phyloP scores from a whole-genome alignment of 2,888 invertebrate genomes.

The Drosophila neutralis region DNA sequence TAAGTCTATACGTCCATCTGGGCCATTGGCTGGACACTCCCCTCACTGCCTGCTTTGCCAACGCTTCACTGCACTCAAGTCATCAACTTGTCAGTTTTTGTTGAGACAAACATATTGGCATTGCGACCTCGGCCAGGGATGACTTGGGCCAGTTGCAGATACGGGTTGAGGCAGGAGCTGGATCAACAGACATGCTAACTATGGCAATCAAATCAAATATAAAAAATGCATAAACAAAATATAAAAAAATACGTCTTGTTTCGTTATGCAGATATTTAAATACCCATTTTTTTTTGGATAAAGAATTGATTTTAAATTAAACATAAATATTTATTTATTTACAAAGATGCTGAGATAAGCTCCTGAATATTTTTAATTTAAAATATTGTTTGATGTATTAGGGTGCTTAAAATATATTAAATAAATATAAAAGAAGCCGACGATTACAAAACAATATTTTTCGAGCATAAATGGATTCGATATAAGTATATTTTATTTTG shows the following conservation, averaged over 20 bases:
- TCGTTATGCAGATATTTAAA: not conserved
- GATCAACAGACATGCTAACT: constrained; percentile 64
- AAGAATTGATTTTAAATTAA: not conserved
- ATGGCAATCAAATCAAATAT: constrained; percentile 55
- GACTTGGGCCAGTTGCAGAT: constrained; percentile 33
- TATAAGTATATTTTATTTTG: not conserved
- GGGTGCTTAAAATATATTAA: not conserved
- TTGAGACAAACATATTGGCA: constrained; percentile 63
- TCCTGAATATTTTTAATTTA: not conserved
- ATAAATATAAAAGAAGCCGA: not conserved
- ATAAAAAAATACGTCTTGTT: not conserved
- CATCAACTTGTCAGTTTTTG: constrained; percentile 66
- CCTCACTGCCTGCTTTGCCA: constrained; percentile 32
- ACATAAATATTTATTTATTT: not conserved
- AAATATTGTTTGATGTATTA: not conserved
- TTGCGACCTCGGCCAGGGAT: constrained; percentile 37
- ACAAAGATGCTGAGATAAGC: not conserved
- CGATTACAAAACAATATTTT: not conserved
- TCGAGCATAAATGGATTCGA: not conserved
- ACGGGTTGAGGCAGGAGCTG: not conserved
- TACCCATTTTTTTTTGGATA: not conserved
- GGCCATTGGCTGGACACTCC: constrained; percentile 27
- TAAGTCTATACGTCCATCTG: constrained; percentile 25
- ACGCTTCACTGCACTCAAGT: constrained; percentile 61
- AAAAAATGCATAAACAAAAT: constrained; percentile 6